Base-by-base conservation (phyloP, 1,140 invertebrate species). In the Magallana gigas region DNA sequence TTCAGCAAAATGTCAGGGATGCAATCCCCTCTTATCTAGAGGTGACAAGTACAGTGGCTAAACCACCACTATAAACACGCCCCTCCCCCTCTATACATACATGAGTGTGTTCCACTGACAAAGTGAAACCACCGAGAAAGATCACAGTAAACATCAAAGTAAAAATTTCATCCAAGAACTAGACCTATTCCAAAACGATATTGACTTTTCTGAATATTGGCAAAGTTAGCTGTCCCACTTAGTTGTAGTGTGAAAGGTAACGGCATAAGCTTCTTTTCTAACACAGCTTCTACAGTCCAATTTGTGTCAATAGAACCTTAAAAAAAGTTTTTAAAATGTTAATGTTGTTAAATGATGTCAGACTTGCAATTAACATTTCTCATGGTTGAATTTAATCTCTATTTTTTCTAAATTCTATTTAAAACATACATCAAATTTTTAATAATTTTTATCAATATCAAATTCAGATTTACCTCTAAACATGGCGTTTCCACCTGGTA, bases 241-340 rank as follows among this genome's bases (percentile, higher is more conserved):
- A 99, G 95, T 9, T 97, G 97, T 91, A 99, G 97, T 2, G 97
- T 97, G 94, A 99, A 99, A 86, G 99, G 99, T 91, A 99, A 95
- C 5, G 94, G 94, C 36, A 98, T 98, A 91, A 97, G 96, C 62
- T 95, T 98, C 97, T 95, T 99, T 95, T 99, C 99, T 90, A 99
- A 95, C 1, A 98, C 97, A 1, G 97, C 98, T 85, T 97, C 98
- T 59, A 99, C 97, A 87, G 97, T 98, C 98, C 98, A 99, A 95
- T 99, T 99, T 82, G 98, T 98, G 95, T 99, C 99, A 64, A 98
- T 95, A 93, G 94, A 94, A 89, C 93, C 94, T 95, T 90, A 60
- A 92, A 92, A 60, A 87, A 82, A 48, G 60, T 71, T n/a, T 71
- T 23, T 71, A 8, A 29, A 29, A 23, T 36, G 12, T 76, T 76